Evolutionary conservation across 2,113 vertebrate genomes (phyloP).

Genomic region (Saccopteryx bilineata): DNA sequence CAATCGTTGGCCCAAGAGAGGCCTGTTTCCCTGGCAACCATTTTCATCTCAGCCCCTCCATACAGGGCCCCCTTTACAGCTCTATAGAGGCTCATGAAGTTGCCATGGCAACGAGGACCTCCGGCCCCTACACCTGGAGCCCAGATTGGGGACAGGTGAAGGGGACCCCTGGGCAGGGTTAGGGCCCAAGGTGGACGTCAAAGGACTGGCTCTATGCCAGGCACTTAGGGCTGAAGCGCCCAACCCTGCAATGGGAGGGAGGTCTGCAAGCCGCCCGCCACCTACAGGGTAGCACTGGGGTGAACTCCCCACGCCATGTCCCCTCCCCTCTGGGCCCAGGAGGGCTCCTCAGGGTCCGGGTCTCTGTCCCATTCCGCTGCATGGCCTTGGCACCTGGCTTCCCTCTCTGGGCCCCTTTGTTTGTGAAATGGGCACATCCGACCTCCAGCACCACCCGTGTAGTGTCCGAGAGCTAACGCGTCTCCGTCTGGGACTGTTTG

Average conservation of each 20-base stretch:
- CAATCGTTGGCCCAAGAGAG: slow-evolving; percentile 43
- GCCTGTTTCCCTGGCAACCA: slow-evolving; percentile 65
- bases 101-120: slow-evolving; percentile 66
- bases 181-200: neutral
- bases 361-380: neutral
- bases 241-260: accelerated
- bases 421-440: neutral
- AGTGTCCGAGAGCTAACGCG: accelerated
- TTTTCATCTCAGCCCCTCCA: slow-evolving; percentile 49
- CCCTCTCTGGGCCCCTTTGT: neutral
- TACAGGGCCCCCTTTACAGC: slow-evolving; percentile 37
- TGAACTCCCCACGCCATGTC: neutral
- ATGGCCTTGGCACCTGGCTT: neutral
- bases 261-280: neutral
- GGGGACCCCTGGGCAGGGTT: neutral
- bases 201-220: neutral
- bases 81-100: slow-evolving; percentile 41
- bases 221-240: neutral
- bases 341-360: neutral
- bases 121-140: slow-evolving; percentile 50
- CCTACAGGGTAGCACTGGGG: neutral
- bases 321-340: neutral
- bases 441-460: accelerated
- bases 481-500: neutral
- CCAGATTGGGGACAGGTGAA: neutral